Conservation (phyloP, 2,113 vertebrate genomes). For the Leiothrix lutea region DNA sequence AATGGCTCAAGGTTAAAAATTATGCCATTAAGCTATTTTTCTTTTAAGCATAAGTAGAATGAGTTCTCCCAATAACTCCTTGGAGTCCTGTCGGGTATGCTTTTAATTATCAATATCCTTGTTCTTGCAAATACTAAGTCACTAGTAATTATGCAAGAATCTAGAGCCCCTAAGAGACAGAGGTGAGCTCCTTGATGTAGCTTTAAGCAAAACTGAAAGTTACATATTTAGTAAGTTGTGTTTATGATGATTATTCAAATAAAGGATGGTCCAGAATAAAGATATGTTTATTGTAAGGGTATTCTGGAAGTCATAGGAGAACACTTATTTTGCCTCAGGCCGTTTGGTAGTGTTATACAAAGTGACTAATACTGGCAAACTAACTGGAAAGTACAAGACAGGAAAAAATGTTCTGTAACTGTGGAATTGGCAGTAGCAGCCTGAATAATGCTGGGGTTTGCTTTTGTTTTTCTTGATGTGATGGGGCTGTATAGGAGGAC, state of each 20-base stretch:
- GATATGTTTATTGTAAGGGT: neutral
- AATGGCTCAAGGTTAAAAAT: conserved; percentile 6
- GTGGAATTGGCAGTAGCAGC: neutral
- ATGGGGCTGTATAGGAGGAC: neutral
- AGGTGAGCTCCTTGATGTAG: neutral
- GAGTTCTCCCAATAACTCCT: neutral
- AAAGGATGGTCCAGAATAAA: neutral
- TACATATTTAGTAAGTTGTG: neutral
- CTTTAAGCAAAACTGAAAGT: neutral
- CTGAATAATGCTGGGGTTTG: neutral
- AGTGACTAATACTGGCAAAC: neutral
- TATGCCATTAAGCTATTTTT: neutral
- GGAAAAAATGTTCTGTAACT: neutral
- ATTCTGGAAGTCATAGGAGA: neutral
- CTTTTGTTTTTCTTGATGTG: neutral
- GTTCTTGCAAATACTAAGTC: neutral
- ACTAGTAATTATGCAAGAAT: neutral
- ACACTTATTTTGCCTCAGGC: neutral
- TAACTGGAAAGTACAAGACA: neutral
- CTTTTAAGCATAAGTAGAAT: neutral
- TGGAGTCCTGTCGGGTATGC: neutral
- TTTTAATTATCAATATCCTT: conserved; percentile 15
- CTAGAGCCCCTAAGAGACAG: neutral
- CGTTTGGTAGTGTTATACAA: neutral
- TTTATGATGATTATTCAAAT: neutral